These are phyloP conservation scores for Glossosoma conforme DNA, from an alignment of 1,140 invertebrate species.

Conservation along the genomic window DNA sequence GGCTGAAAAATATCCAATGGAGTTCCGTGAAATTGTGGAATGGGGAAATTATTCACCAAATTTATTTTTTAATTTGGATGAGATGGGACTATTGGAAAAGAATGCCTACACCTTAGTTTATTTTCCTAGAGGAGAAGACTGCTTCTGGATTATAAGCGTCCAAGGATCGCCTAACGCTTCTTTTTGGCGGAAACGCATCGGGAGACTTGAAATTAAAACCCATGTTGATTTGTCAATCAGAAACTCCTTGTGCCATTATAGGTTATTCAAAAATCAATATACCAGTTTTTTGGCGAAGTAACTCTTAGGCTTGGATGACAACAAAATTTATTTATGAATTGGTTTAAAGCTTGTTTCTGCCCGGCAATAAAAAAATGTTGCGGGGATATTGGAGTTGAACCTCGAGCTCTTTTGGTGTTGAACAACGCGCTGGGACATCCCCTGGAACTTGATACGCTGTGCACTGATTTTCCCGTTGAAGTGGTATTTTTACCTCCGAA, in stretches of 20 bases:
- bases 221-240: too few species aligned
- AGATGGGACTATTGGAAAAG: neutral
- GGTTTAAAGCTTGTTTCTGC: conserved; percentile 11
- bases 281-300: too few species aligned
- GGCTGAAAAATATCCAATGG: too few species aligned
- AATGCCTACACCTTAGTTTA: too few species aligned
- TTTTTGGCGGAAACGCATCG: neutral
- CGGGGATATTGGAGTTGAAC: conserved; percentile 14
- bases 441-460: conserved; percentile 4
- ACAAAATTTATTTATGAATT: neutral
- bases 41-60: neutral
- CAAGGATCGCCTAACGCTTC: neutral
- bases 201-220: neutral
- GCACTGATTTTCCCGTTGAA: conserved; percentile 1
- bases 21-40: too few species aligned
- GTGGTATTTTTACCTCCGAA: conserved; percentile 1
- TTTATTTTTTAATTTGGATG: neutral
- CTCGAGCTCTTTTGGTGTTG: conserved; percentile 12
- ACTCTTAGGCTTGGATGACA: too few species aligned
- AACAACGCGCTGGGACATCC: conserved; percentile 4
- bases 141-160: neutral
- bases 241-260: too few species aligned
- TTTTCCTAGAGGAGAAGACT: neutral
- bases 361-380: conserved; percentile 12
- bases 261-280: too few species aligned